A percentile compares a stretch with the other conserved stretches of the same genome.
phyloP scores from a whole-genome alignment of 2,888 invertebrate genomes.

The Pyrrhosoma nymphula region DNA sequence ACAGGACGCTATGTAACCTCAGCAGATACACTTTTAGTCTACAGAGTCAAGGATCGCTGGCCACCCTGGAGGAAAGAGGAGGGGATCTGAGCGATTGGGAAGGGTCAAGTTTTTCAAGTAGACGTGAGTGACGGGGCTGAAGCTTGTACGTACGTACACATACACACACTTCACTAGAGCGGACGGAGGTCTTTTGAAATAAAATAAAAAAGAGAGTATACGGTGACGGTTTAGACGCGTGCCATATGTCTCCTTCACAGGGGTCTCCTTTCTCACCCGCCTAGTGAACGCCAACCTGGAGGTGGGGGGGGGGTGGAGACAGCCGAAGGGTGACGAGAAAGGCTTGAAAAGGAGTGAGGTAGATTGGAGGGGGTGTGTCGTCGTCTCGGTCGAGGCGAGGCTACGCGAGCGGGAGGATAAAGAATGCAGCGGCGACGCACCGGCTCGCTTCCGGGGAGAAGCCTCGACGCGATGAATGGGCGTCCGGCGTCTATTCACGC shows the following conservation, averaged over 20 bases:
- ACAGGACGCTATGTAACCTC: no score
- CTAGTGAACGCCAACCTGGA: no score
- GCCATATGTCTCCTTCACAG: constrained; percentile 26
- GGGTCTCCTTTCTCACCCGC: not conserved
- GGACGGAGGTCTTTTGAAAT: not conserved
- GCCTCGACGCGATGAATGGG: not conserved
- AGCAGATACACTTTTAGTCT: not conserved
- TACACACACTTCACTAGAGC: not conserved
- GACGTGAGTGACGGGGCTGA: not conserved
- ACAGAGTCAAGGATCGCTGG: not conserved
- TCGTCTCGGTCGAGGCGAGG: not conserved
- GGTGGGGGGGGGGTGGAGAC: not conserved
- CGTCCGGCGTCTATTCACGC: not conserved
- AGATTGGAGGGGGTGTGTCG: not conserved
- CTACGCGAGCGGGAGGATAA: not conserved
- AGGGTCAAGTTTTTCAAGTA: constrained; percentile 20
- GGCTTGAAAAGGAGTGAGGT: not conserved
- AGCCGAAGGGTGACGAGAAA: constrained; percentile 7
- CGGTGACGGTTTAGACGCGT: not conserved
- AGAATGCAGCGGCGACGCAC: constrained; percentile 2
- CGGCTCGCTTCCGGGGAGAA: constrained; percentile 18
- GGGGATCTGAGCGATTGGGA: not conserved
- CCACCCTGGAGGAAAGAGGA: not conserved
- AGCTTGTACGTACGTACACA: not conserved
- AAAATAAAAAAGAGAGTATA: not conserved